Conservation (phyloP, 2,888 invertebrate species). For the Carabus problematicus region DNA sequence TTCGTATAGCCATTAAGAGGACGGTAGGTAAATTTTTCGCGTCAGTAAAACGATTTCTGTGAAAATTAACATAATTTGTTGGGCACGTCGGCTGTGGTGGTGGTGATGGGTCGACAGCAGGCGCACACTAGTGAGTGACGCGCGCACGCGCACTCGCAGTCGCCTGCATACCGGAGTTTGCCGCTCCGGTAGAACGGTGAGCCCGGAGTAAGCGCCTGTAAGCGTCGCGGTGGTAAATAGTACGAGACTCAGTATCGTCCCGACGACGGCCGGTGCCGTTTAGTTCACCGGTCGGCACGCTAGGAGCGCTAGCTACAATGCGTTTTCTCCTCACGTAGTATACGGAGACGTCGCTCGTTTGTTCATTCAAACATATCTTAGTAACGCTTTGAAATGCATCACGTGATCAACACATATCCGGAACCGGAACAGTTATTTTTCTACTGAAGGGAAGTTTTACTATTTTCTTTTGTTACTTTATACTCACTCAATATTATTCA, state of each 20-base stretch:
- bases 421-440: neutral
- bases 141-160: neutral
- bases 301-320: constrained; percentile 51
- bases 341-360: neutral
- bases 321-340: constrained; percentile 9
- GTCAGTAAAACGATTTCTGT: constrained; percentile 32
- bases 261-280: constrained; percentile 49
- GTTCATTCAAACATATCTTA: constrained; percentile 4
- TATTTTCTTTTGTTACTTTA: no score
- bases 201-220: constrained; percentile 49
- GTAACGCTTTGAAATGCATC: neutral
- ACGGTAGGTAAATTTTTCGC: constrained; percentile 22
- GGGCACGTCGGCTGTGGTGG: neutral
- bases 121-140: constrained; percentile 14
- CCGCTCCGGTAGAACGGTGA: constrained; percentile 45
- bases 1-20: no score
- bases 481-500: neutral
- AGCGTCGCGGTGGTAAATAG: constrained; percentile 43
- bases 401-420: constrained; percentile 6
- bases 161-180: neutral
- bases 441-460: no score
- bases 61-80: constrained; percentile 40
- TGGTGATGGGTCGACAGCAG: constrained; percentile 1
- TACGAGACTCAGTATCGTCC: constrained; percentile 53
- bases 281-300: constrained; percentile 52